Conservation (phyloP, 2,888 invertebrate genomes). For the Anarsia innoxiella region DNA sequence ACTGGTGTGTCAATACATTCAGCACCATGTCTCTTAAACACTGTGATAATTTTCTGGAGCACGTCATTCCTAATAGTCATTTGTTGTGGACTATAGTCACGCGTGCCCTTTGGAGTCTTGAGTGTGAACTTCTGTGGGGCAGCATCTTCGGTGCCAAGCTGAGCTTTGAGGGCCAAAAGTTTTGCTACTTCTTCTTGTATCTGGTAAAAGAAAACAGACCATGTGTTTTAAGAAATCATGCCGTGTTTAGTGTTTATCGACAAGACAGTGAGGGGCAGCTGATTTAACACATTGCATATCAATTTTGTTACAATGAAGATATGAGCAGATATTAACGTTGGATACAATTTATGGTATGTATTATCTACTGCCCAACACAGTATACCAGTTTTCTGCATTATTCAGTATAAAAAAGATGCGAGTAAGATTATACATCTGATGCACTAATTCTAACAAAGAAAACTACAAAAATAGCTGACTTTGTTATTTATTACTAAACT, state of each 20-base stretch:
- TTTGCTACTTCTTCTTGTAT: slow-evolving; percentile 90
- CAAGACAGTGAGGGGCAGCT: too few species aligned
- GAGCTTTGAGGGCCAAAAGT: slow-evolving; percentile 85
- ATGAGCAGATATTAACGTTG: too few species aligned
- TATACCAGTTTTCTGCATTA: too few species aligned
- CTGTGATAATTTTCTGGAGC: slow-evolving; percentile 87
- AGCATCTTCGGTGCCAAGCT: slow-evolving; percentile 76
- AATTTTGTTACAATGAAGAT: background rate
- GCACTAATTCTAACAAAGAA: background rate
- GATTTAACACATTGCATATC: too few species aligned
- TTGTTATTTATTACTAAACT: slow-evolving; percentile 4
- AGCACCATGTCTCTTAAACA: slow-evolving; percentile 98
- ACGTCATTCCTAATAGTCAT: slow-evolving; percentile 94
- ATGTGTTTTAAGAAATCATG: too few species aligned
- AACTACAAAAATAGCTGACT: too few species aligned
- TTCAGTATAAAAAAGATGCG: too few species aligned
- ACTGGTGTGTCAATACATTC: slow-evolving; percentile 99
- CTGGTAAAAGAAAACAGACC: slow-evolving; percentile 59
- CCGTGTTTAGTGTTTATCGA: too few species aligned
- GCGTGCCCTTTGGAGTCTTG: slow-evolving; percentile 94
- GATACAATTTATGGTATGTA: too few species aligned
- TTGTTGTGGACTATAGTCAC: slow-evolving; percentile 95
- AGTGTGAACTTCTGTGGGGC: slow-evolving; percentile 86
- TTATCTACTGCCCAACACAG: too few species aligned
- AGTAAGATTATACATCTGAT: background rate